A percentile compares a stretch with the other conserved stretches of the same genome.
These are phyloP conservation scores for Gastrophryne carolinensis DNA, from an alignment of 2,797 vertebrate genomes.

Conservation along the genomic window DNA sequence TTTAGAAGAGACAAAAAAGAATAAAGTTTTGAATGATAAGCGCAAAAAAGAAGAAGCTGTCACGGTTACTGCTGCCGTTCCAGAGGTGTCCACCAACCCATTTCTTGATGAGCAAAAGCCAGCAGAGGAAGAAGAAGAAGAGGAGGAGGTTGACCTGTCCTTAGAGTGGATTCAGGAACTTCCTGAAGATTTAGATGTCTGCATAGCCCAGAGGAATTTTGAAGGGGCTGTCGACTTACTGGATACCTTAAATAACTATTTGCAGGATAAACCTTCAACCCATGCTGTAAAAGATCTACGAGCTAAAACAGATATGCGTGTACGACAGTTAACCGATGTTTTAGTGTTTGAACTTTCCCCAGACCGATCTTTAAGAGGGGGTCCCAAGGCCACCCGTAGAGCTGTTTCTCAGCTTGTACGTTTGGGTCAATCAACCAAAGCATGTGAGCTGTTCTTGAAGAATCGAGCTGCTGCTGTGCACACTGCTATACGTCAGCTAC, in stretches of 20 bases:
- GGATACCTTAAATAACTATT: conserved; percentile 88
- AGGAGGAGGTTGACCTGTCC: conserved; percentile 78
- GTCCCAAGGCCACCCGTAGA: conserved; percentile 87
- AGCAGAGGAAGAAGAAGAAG: conserved; percentile 54
- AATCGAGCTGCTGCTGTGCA: conserved; percentile 91
- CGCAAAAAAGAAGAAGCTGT: conserved; percentile 82
- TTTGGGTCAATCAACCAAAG: conserved; percentile 94
- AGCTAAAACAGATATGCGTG: conserved; percentile 83
- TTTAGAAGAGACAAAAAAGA: conserved; percentile 93
- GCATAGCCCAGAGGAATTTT: conserved; percentile 95
- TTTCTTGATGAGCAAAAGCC: conserved; percentile 75
- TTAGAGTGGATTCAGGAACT: conserved; percentile 96
- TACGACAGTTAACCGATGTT: conserved; percentile 91
- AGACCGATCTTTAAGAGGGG: conserved; percentile 87
- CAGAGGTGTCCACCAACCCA: conserved; percentile 79
- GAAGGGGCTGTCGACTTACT: conserved; percentile 94
- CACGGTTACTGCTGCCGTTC: conserved; percentile 61
- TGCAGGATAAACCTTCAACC: conserved; percentile 81
- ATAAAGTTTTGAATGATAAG: conserved; percentile 80
- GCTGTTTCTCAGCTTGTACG: conserved; percentile 94
- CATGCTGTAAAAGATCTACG: conserved; percentile 83
- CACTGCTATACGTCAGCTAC: conserved; percentile 91
- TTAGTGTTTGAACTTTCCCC: conserved; percentile 95
- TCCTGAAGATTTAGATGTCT: conserved; percentile 93
- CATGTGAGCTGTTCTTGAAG: conserved; percentile 91